Conservation (phyloP, 2,113 vertebrate genomes). For the Panurus biarmicus region DNA sequence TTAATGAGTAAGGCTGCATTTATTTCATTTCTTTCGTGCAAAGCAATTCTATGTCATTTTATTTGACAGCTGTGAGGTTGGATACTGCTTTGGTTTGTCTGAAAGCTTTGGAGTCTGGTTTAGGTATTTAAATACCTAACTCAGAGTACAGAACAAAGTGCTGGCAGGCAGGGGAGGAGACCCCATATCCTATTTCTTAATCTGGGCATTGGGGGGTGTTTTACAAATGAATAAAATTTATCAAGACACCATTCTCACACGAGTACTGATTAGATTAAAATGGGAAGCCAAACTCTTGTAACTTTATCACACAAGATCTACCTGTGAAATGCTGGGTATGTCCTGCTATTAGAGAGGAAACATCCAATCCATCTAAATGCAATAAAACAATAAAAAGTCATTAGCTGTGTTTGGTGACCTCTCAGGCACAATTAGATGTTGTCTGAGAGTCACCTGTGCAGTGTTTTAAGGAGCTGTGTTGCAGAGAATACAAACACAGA, state of each 20-base stretch:
- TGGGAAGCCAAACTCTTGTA: background rate
- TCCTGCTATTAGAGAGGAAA: background rate
- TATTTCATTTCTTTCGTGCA: background rate
- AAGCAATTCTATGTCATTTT: background rate
- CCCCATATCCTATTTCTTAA: background rate
- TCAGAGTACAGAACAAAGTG: background rate
- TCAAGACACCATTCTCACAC: background rate
- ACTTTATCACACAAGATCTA: background rate
- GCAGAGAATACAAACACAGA: background rate
- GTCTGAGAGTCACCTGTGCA: background rate
- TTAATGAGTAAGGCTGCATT: background rate
- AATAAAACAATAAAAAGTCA: background rate
- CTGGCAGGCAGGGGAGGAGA: background rate
- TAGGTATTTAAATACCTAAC: background rate
- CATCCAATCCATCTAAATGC: background rate
- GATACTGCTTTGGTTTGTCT: background rate
- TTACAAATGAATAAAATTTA: background rate
- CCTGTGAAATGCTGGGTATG: background rate
- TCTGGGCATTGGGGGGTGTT: background rate
- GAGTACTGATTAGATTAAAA: background rate
- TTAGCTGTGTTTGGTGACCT: conserved; percentile 9
- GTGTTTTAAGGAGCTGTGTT: background rate
- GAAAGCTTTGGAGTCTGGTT: background rate
- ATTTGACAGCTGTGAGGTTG: background rate
- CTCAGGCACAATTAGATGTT: background rate